Conservation (phyloP, 2,113 vertebrate species). For the Oreochromis aureus region DNA sequence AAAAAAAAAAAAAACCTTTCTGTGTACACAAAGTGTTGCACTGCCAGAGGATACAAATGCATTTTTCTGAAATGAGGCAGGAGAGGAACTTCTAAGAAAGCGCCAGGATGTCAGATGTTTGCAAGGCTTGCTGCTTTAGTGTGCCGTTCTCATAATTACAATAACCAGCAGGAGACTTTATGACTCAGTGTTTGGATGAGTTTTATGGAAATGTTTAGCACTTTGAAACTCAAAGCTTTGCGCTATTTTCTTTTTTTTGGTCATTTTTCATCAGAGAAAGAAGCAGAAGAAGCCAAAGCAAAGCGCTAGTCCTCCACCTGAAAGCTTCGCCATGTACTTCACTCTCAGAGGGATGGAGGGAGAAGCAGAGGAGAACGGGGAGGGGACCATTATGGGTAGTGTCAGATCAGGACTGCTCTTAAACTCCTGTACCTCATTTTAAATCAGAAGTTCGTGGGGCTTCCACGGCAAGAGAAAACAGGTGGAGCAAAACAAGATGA, state of each 20-base stretch:
- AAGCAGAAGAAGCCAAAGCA: conserved; percentile 64
- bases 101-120: neutral
- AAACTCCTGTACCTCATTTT: conserved; percentile 40
- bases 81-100: neutral
- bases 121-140: neutral
- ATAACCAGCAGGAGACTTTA: neutral
- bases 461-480: conserved; percentile 17
- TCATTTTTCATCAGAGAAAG: conserved; percentile 38
- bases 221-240: neutral
- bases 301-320: conserved; percentile 55
- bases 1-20: rapidly evolving
- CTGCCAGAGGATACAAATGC: neutral
- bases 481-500: conserved; percentile 18
- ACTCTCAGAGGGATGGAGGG: conserved; percentile 34
- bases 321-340: conserved; percentile 29
- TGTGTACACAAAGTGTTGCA: neutral
- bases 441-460: conserved; percentile 25
- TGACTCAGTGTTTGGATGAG: neutral
- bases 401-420: conserved; percentile 56
- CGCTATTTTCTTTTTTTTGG: neutral
- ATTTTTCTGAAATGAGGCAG: neutral
- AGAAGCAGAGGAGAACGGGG: conserved; percentile 1
- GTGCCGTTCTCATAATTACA: neutral
- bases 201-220: neutral
- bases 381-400: conserved; percentile 34